Evolutionary conservation across 2,888 invertebrate genomes (phyloP).

Genomic region (Disparrhopalites patrizii): DNA sequence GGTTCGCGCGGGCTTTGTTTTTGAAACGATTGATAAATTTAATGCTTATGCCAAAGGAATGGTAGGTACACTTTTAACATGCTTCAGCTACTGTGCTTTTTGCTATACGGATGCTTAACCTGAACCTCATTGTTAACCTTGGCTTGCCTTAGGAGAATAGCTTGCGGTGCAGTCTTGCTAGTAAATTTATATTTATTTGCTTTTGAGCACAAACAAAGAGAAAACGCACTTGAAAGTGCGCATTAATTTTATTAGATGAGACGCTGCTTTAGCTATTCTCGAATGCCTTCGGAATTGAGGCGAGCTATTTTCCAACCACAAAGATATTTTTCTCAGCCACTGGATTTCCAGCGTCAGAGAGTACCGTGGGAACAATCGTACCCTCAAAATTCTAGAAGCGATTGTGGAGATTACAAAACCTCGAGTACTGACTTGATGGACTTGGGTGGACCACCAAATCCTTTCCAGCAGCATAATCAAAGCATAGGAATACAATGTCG

Average conservation of each 20-base stretch:
- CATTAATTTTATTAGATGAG: constrained; percentile 26
- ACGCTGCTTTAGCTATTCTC: constrained; percentile 28
- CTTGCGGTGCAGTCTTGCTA: neutral
- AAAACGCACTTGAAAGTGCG: constrained; percentile 17
- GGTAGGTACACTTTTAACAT: neutral
- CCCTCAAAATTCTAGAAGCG: neutral
- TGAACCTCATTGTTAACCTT: neutral
- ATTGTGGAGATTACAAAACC: neutral
- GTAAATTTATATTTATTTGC: neutral
- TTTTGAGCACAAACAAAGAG: neutral
- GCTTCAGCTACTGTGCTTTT: neutral
- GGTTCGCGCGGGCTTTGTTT: constrained; percentile 6
- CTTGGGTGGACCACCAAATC: neutral
- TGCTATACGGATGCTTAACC: neutral
- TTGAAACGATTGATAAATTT: constrained; percentile 17
- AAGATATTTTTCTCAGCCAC: constrained; percentile 28
- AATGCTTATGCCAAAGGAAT: constrained; percentile 8
- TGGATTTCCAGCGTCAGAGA: constrained; percentile 15
- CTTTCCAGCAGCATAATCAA: neutral
- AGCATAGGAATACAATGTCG: constrained; percentile 1
- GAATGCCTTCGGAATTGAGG: constrained; percentile 26
- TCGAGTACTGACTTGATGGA: neutral
- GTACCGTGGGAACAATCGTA: neutral
- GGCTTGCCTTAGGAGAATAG: too few relatives aligned
- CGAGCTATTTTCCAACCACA: constrained; percentile 28